Conservation (phyloP, 1,140 invertebrate genomes). For the Brachionus rotundiformis region DNA sequence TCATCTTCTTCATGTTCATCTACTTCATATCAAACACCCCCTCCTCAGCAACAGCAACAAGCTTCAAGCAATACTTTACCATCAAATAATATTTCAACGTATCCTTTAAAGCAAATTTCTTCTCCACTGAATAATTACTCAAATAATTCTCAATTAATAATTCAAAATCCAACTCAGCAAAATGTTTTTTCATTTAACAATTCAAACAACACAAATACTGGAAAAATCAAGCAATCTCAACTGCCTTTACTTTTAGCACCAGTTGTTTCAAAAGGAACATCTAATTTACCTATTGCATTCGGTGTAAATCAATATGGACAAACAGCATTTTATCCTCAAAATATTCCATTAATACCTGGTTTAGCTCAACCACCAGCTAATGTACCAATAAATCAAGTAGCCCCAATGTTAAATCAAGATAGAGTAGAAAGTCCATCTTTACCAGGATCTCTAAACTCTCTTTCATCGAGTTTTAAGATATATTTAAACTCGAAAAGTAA, state of each 20-base stretch:
- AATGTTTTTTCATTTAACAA: background rate
- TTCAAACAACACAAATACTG: too few relatives aligned
- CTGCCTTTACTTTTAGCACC: background rate
- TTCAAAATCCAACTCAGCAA: background rate
- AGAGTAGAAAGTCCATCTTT: background rate
- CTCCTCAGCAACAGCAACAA: background rate
- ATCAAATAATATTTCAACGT: background rate
- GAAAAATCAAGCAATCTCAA: background rate
- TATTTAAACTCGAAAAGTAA: background rate
- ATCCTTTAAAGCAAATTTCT: background rate
- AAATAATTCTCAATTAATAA: background rate
- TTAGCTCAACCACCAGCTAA: background rate
- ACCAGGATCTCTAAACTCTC: background rate
- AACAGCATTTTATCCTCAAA: background rate
- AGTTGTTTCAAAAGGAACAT: slow-evolving; percentile 9
- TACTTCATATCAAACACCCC: slow-evolving; percentile 39
- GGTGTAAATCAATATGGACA: background rate
- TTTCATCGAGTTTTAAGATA: slow-evolving; percentile 5
- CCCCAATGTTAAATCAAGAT: background rate
- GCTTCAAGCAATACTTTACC: background rate
- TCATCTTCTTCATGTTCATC: slow-evolving; percentile 35
- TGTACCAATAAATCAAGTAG: background rate
- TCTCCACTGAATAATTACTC: background rate
- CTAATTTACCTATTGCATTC: background rate
- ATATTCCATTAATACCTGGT: background rate